These are phyloP conservation scores for Lates japonicus DNA, from an alignment of 2,797 vertebrate species.

Conservation along the genomic window DNA sequence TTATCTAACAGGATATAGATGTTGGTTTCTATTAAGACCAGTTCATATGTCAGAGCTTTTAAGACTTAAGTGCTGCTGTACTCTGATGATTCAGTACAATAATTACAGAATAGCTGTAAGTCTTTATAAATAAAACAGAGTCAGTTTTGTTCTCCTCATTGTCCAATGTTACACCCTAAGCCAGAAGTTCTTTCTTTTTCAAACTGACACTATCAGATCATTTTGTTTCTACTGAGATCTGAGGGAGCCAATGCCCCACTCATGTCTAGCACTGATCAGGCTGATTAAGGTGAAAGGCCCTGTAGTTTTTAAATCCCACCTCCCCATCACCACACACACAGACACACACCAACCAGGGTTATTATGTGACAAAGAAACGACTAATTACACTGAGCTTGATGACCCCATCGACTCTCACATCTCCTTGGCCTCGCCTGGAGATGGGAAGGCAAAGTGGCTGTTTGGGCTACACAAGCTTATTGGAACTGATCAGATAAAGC, in stretches of 20 bases:
- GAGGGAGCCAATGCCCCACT: neutral
- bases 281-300: slow-evolving; percentile 69
- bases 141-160: too few relatives aligned
- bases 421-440: slow-evolving; percentile 36
- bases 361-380: slow-evolving; percentile 56
- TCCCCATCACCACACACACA: neutral
- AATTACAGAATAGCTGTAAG: neutral
- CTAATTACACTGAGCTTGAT: slow-evolving; percentile 55
- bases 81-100: neutral
- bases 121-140: neutral
- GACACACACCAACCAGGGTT: slow-evolving; percentile 40
- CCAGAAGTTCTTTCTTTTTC: too few relatives aligned
- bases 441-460: neutral
- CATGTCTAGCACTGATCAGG: slow-evolving; percentile 11
- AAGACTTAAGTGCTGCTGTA: slow-evolving; percentile 9
- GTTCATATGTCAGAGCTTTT: neutral
- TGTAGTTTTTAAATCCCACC: slow-evolving; percentile 28
- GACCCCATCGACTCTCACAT: slow-evolving; percentile 43
- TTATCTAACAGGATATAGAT: neutral
- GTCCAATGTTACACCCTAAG: neutral
- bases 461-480: slow-evolving; percentile 42
- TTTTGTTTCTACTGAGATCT: neutral
- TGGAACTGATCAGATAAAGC: slow-evolving; percentile 38
- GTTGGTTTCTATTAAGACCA: neutral
- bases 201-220: neutral